Evolutionary conservation across 1,140 invertebrate species (phyloP), one percentile per base, ranked within the genome.

Genomic region (Gonatopus flavifemur): DNA sequence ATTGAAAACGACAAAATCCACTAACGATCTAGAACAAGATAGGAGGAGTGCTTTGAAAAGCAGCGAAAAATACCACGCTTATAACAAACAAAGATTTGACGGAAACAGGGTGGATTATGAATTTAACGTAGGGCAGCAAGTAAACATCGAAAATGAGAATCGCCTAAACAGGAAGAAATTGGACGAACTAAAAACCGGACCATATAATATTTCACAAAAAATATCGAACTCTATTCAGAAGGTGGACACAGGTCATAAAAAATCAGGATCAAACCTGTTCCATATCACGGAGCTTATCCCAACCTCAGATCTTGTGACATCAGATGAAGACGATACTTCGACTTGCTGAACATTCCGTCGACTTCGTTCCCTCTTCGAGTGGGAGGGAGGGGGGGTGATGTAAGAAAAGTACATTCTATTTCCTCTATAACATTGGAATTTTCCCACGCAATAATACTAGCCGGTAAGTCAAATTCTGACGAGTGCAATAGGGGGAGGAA

Each of bases 1-100:
- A 62, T 44, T 62, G 46, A 63, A 63, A 55, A 21, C 31, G 62
- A 49, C 31, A 41, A 25, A 45, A 35, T 36, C 16, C 9, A 19
- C 6, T 9, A 7, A 19, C 10, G 19, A 40, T 40, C 21, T 13
- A 20, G 21, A 8, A 8, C 16, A 25, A 40, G 7, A 20, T 20
- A 40, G 22, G 21, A 13, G 21, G 8, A 8, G 10, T n/a, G 32
- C 32, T n/a, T 33, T 33, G 15, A 15, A 33, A 33, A 33, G 25
- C 7, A 33, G 9, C 10, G 15, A n/a, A 33, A 6, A 33, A 33
- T 33, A 9, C 10, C 32, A 33, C 13, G 4, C 10, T 5, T 33
- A 33, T 33, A 33, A 33, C 15, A 33, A 33, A 33, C 5, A 33
- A 33, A 33, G 10, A 33, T 33, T 9, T 33, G 32, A 33, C 32